These are phyloP conservation scores for Dissostichus mawsoni DNA, from an alignment of 2,113 vertebrate genomes.

Conservation along the genomic window DNA sequence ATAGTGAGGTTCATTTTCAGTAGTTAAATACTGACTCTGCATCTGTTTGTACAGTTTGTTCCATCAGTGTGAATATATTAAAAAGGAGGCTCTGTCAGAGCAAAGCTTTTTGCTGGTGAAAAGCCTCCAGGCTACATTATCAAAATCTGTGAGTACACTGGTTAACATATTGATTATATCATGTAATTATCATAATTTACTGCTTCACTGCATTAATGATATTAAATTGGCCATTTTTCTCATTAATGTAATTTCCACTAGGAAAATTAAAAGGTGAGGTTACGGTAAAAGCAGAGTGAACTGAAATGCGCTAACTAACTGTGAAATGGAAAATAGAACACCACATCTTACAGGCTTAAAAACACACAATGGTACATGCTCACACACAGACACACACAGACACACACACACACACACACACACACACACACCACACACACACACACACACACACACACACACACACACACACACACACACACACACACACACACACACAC, in stretches of 20 bases:
- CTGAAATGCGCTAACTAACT: constrained; percentile 6
- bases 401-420: constrained; percentile 31
- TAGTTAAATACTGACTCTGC: neutral
- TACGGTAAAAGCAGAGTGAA: constrained; percentile 18
- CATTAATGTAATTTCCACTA: constrained; percentile 1
- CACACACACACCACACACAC: constrained; percentile 33
- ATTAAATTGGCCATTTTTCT: neutral
- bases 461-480: constrained; percentile 21
- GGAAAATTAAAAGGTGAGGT: constrained; percentile 14
- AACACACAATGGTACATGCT: constrained; percentile 18
- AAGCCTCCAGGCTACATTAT: neutral
- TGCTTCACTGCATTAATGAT: neutral
- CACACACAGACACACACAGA: constrained; percentile 20
- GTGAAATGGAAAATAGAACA: constrained; percentile 27
- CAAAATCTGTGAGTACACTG: neutral
- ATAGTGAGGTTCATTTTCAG: neutral
- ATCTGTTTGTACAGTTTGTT: neutral
- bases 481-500: constrained; percentile 21
- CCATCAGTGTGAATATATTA: neutral
- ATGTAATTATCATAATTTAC: constrained; percentile 13
- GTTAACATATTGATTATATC: constrained; percentile 16
- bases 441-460: constrained; percentile 27
- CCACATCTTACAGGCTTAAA: constrained; percentile 38
- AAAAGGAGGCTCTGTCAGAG: neutral
- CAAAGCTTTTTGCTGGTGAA: neutral